These are phyloP conservation scores for Laticauda colubrina DNA, from an alignment of 2,113 vertebrate species.

Conservation along the genomic window DNA sequence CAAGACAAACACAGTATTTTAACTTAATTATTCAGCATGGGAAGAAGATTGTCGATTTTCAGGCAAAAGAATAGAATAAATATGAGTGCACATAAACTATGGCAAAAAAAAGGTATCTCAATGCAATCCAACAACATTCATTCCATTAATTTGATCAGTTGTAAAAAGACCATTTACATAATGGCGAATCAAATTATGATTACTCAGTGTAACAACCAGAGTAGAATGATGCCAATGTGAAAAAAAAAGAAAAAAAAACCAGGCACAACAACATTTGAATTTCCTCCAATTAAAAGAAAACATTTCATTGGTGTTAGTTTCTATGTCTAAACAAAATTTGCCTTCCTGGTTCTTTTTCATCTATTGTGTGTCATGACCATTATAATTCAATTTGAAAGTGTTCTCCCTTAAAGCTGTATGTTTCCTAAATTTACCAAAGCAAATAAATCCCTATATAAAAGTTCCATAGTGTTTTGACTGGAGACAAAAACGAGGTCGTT, in stretches of 20 bases:
- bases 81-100: neutral
- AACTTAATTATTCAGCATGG: too few species aligned
- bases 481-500: slow-evolving; percentile 16
- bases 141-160: neutral
- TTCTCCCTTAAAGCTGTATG: neutral
- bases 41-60: neutral
- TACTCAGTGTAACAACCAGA: neutral
- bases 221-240: neutral
- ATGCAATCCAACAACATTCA: neutral
- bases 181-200: neutral
- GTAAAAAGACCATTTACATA: neutral
- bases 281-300: neutral
- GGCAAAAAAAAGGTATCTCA: neutral
- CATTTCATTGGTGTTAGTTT: neutral
- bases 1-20: too few species aligned
- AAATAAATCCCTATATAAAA: neutral
- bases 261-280: neutral
- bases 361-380: neutral
- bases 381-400: neutral
- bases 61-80: neutral
- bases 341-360: neutral
- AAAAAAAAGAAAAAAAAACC: neutral
- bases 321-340: neutral
- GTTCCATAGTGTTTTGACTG: neutral
- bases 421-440: neutral